These are phyloP conservation scores for Anthoscopus minutus DNA, from an alignment of 2,113 vertebrate species.

Conservation along the genomic window DNA sequence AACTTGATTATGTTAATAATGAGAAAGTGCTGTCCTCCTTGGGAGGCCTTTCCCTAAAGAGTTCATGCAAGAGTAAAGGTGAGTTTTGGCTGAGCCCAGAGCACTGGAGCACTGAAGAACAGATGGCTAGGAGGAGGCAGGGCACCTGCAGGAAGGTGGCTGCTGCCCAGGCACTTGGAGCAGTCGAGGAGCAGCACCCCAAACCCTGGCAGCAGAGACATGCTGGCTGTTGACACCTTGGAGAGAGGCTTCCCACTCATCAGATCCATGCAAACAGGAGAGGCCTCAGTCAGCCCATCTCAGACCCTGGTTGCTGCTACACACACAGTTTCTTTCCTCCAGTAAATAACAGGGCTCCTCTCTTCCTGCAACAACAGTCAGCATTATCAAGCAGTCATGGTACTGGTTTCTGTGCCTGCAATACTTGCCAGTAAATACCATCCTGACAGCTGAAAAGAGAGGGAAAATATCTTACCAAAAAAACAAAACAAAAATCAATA, in stretches of 20 bases:
- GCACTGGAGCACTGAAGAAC: rapidly evolving
- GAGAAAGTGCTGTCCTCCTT: background rate
- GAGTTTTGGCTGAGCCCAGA: background rate
- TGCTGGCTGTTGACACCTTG: background rate
- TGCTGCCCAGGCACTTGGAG: background rate
- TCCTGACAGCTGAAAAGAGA: background rate
- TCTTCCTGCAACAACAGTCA: background rate
- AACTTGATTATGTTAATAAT: background rate
- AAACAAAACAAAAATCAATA: too few relatives aligned
- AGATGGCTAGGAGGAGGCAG: too few relatives aligned
- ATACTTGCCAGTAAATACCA: background rate
- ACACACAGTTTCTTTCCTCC: background rate
- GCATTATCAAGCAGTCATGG: background rate
- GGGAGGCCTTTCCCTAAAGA: background rate
- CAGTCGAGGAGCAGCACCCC: rapidly evolving
- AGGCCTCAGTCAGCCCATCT: background rate
- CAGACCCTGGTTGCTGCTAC: background rate
- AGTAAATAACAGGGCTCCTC: background rate
- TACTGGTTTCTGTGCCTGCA: background rate
- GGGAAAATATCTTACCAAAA: background rate
- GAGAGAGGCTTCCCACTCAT: background rate
- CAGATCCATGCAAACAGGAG: background rate
- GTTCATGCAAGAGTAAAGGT: background rate
- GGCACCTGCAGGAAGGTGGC: background rate
- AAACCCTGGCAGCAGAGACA: background rate